These are phyloP conservation scores for Drosophila diplacantha DNA, from an alignment of 2,888 invertebrate species.

Conservation along the genomic window DNA sequence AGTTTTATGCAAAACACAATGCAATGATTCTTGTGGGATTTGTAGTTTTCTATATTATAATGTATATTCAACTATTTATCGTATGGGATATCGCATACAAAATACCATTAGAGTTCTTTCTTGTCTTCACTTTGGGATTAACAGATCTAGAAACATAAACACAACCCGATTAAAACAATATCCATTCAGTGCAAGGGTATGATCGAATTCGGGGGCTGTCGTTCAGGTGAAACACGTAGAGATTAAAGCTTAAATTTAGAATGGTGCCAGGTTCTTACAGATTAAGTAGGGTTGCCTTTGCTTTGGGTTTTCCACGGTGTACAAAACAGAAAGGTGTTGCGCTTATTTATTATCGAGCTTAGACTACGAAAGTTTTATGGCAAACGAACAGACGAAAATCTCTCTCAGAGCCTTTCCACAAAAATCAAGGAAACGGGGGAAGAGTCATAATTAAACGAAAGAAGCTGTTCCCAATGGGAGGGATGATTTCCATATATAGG, in stretches of 20 bases:
- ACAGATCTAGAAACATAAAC: slow-evolving; percentile 24
- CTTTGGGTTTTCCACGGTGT: slow-evolving; percentile 38
- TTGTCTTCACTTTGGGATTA: slow-evolving; percentile 42
- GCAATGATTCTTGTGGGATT: slow-evolving; percentile 36
- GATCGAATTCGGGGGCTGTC: slow-evolving; percentile 7
- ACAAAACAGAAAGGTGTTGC: slow-evolving; percentile 48
- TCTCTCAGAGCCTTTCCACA: slow-evolving; percentile 50
- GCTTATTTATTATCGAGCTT: slow-evolving; percentile 62
- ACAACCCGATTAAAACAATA: slow-evolving; percentile 31
- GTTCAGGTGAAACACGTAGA: slow-evolving; percentile 23
- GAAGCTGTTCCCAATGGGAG: slow-evolving; percentile 8
- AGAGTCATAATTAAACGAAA: slow-evolving; percentile 18
- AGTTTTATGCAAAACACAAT: slow-evolving; percentile 30
- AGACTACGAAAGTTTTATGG: slow-evolving; percentile 55
- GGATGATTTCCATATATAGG: slow-evolving; percentile 8
- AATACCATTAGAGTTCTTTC: slow-evolving; percentile 48
- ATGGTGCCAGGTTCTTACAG: slow-evolving; percentile 29
- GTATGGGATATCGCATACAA: slow-evolving; percentile 49
- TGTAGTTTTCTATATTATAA: slow-evolving; percentile 29
- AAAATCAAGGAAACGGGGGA: slow-evolving; percentile 13
- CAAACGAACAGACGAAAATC: slow-evolving; percentile 47
- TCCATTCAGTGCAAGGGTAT: slow-evolving; percentile 8
- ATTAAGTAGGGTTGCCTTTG: slow-evolving; percentile 30
- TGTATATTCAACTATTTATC: slow-evolving; percentile 42
- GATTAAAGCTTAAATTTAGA: slow-evolving; percentile 37